These are phyloP conservation scores for Pentalonia nigronervosa DNA, from an alignment of 1,140 invertebrate genomes.

Conservation along the genomic window DNA sequence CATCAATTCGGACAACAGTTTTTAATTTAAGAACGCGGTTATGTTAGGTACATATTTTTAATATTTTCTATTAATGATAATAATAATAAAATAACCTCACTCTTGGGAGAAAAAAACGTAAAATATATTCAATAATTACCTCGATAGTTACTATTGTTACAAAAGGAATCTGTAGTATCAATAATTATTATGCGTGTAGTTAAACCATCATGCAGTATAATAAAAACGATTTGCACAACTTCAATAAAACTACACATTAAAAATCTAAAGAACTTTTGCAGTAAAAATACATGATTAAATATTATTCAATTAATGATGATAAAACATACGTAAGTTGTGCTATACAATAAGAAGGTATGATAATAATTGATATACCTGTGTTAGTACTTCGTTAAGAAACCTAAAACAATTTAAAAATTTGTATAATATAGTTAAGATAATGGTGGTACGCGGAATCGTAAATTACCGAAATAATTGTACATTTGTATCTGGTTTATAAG, in stretches of 20 bases:
- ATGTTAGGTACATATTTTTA: no score
- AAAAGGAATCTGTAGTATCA: no score
- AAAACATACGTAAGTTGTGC: neutral
- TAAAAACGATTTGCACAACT: neutral
- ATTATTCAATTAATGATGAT: neutral
- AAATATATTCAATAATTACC: no score
- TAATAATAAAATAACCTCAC: no score
- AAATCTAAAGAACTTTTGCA: neutral
- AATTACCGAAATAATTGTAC: neutral
- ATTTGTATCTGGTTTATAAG: neutral
- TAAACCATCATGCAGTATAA: neutral
- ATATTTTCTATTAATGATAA: no score
- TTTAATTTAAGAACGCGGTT: neutral
- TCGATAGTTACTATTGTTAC: no score
- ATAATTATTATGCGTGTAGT: no score
- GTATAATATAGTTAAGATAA: neutral
- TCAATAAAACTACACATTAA: neutral
- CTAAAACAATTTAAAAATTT: neutral
- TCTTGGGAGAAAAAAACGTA: no score
- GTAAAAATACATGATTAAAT: neutral
- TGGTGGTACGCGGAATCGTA: neutral
- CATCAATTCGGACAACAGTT: no score
- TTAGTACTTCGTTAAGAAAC: neutral
- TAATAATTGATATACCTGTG: neutral
- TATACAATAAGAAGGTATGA: neutral